A percentile compares a stretch with the other conserved stretches of the same genome.
phyloP scores from a whole-genome alignment of 2,113 vertebrate genomes.

The Anarrhichthys ocellatus region DNA sequence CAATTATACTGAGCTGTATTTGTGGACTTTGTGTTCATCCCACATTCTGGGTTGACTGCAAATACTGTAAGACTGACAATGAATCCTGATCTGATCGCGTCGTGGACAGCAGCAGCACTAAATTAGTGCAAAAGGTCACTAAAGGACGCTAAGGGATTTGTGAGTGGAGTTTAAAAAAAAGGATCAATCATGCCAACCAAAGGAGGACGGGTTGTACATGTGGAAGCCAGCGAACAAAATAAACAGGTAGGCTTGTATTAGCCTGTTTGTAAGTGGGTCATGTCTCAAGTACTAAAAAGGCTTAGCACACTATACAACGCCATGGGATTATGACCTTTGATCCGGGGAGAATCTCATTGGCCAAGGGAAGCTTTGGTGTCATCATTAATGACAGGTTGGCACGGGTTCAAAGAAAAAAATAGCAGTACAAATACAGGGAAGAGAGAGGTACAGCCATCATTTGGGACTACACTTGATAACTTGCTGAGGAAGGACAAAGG shows the following conservation, averaged over 20 bases:
- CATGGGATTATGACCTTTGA: constrained; percentile 69
- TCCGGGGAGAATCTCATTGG: constrained; percentile 69
- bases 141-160: constrained; percentile 50
- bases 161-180: constrained; percentile 30
- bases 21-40: background rate
- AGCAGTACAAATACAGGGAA: constrained; percentile 77
- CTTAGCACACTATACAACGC: constrained; percentile 50
- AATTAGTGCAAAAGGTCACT: constrained; percentile 52
- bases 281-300: constrained; percentile 54
- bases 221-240: constrained; percentile 36
- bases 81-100: constrained; percentile 19
- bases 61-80: constrained; percentile 1
- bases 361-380: constrained; percentile 63
- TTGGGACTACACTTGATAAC: constrained; percentile 36
- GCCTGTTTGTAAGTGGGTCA: constrained; percentile 73
- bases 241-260: constrained; percentile 55
- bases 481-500: constrained; percentile 14
- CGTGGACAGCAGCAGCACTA: constrained; percentile 9
- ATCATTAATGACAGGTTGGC: constrained; percentile 58
- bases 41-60: background rate
- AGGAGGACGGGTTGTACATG: constrained; percentile 37
- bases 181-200: constrained; percentile 31
- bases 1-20: constrained; percentile 18
- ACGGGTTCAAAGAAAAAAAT: constrained; percentile 59
- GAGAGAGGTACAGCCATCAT: constrained; percentile 22